Evolutionary conservation across 2,888 invertebrate genomes (phyloP).

Genomic region (Campaea margaritaria): DNA sequence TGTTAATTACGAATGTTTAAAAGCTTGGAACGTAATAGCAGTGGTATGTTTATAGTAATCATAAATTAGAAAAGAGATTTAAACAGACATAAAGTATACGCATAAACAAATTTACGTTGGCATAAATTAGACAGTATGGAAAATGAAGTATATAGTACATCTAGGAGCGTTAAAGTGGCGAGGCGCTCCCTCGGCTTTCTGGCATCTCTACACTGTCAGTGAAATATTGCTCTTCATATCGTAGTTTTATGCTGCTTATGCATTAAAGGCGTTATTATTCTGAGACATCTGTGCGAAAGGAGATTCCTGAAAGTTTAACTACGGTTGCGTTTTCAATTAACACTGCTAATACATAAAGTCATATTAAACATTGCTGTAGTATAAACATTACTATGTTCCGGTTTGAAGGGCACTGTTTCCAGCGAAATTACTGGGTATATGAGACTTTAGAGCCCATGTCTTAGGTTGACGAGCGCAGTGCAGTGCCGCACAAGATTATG

Average conservation of each 20-base stretch:
- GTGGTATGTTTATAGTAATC: slow-evolving; percentile 18
- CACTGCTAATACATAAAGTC: too few relatives aligned
- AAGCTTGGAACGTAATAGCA: slow-evolving; percentile 1
- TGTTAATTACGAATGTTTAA: slow-evolving; percentile 15
- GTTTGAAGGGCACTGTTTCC: too few relatives aligned
- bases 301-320: not conserved
- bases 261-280: slow-evolving; percentile 14
- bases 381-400: too few relatives aligned
- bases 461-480: too few relatives aligned
- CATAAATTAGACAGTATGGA: slow-evolving; percentile 25
- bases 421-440: too few relatives aligned
- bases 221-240: slow-evolving; percentile 23
- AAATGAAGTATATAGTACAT: slow-evolving; percentile 6
- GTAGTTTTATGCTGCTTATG: slow-evolving; percentile 17
- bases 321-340: not conserved
- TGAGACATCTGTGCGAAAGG: not conserved
- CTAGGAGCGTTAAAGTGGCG: slow-evolving; percentile 6
- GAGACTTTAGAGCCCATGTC: too few relatives aligned
- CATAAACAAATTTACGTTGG: slow-evolving; percentile 33
- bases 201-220: slow-evolving; percentile 16
- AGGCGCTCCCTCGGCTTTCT: slow-evolving; percentile 10
- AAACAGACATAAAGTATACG: slow-evolving; percentile 7
- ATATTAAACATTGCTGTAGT: too few relatives aligned
- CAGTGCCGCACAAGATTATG: too few relatives aligned
- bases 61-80: slow-evolving; percentile 28